Base-by-base conservation (phyloP, 1,140 invertebrate genomes). In the Heliconius nattereri region DNA sequence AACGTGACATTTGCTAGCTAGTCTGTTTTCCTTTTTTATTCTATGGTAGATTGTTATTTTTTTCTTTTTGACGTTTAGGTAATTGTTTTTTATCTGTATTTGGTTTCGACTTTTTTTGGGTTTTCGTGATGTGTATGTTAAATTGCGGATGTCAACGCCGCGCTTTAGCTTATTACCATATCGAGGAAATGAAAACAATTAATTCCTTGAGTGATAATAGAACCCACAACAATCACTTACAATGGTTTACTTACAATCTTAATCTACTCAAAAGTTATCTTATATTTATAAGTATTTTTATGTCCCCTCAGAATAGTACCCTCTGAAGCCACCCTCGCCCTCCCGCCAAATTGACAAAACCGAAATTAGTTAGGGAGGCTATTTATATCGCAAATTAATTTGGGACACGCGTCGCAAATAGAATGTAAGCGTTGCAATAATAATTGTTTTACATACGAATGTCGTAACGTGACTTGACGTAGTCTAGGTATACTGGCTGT, bases 1-100 rank as follows among this genome's bases (percentile, higher is more conserved):
- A 71, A 26, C 20, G 76, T 81, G 84, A 81, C 84, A 85, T 85
- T 85, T 85, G 60, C 60, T 26, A 29, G n/a, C 23, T 66, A 29
- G 60, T 66, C 60, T 66, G 60, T 66, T 26, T 66, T 66, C 0
- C 3, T 26, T 66, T 66, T 66, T 26, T 66, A 66, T 29, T 66
- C 60, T 66, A 23, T 66, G 60, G 60, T 16, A 26, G n/a, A 26
- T 66, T 66, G 20, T 66, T 66, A 29, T 66, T 66, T 66, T 66
- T 66, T 66, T 66, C 20, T 60, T 60, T 60, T 60, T 60, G 57
- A 60, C 57, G 57, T 60, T 60, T 60, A n/a, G 20, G 20, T 60
- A 23, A 60, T 16, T 45, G 40, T 60, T 60, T 60, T 11, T 26
- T 60, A 60, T 60, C 57, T 60, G 57, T 45, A 45, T 45, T 45